phyloP scores from a whole-genome alignment of 2,113 vertebrate species.

The Syngnathoides biaculeatus region DNA sequence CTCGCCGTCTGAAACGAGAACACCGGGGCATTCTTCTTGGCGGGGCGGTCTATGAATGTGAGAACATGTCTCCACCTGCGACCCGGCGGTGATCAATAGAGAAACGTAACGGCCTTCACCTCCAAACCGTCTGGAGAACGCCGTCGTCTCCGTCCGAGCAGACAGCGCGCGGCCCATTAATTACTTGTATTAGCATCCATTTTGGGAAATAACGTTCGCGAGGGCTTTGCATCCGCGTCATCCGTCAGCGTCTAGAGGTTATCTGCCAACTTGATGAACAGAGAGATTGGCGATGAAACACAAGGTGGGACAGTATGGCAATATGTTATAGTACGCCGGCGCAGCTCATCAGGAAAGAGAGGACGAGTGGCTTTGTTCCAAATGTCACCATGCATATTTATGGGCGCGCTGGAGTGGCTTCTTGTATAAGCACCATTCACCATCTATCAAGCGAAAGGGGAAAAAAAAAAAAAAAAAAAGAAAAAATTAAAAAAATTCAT shows the following conservation, averaged over 20 bases:
- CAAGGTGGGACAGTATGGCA: conserved; percentile 75
- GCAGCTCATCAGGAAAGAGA: conserved; percentile 77
- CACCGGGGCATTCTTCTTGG: conserved; percentile 46
- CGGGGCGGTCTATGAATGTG: conserved; percentile 31
- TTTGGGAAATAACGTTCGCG: conserved; percentile 35
- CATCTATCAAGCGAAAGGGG: conserved; percentile 72
- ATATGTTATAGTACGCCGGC: conserved; percentile 72
- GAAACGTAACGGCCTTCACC: conserved; percentile 23
- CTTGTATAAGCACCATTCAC: conserved; percentile 75
- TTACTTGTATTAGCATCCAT: conserved; percentile 39
- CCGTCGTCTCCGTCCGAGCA: background rate
- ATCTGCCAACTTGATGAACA: conserved; percentile 74
- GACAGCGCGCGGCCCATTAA: conserved; percentile 48
- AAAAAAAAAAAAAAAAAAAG: conserved; percentile 15
- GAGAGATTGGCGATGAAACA: conserved; percentile 73
- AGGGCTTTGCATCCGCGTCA: conserved; percentile 54
- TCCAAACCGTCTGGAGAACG: conserved; percentile 17
- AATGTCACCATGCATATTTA: conserved; percentile 85
- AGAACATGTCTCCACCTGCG: conserved; percentile 29
- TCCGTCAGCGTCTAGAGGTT: conserved; percentile 70
- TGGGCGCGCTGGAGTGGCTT: conserved; percentile 70
- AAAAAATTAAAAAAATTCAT: conserved; percentile 27
- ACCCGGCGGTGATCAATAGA: conserved; percentile 29
- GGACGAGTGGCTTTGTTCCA: conserved; percentile 79
- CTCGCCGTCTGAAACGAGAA: conserved; percentile 21